Evolutionary conservation across 92 coral and sea anemone genomes (phyloP).

Genomic region (Epizoanthus rinbou): DNA sequence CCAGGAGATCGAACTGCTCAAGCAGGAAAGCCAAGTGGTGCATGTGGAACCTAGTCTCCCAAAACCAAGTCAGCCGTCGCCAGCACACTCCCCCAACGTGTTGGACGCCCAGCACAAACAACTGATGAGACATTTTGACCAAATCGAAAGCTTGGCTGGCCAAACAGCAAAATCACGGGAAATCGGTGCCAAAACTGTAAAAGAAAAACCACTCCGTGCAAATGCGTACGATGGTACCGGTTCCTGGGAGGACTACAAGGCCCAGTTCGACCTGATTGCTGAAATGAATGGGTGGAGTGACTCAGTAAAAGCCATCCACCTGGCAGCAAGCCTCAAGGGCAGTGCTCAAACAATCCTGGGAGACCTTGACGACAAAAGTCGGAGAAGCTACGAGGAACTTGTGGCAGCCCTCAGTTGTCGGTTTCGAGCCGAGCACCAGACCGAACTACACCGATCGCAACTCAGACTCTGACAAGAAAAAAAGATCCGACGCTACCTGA

Average conservation of each 20-base stretch:
- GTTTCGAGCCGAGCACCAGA: conserved; percentile 61
- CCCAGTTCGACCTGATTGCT: conserved; percentile 51
- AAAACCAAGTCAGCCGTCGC: too few species aligned
- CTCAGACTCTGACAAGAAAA: not conserved
- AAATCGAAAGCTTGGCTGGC: too few species aligned
- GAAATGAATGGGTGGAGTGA: conserved; percentile 41
- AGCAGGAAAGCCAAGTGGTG: too few species aligned
- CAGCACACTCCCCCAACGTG: too few species aligned
- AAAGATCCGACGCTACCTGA: conserved; percentile 55
- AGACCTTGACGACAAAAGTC: conserved; percentile 37
- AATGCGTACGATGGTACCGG: not conserved
- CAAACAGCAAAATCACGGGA: too few species aligned
- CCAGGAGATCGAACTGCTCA: too few species aligned
- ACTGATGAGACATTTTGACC: too few species aligned
- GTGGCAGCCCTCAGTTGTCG: conserved; percentile 38
- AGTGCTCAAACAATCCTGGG: conserved; percentile 51
- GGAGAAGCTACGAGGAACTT: conserved; percentile 20
- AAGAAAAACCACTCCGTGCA: too few species aligned
- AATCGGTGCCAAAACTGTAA: too few species aligned
- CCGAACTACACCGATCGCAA: conserved; percentile 20
- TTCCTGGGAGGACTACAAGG: conserved; percentile 45
- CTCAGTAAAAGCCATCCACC: conserved; percentile 42
- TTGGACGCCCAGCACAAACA: too few species aligned
- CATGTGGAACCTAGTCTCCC: too few species aligned
- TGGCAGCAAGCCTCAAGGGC: conserved; percentile 50